A percentile compares a stretch with the other conserved stretches of the same genome.
phyloP scores from a whole-genome alignment of 2,888 invertebrate species.

The Molanna angustata region DNA sequence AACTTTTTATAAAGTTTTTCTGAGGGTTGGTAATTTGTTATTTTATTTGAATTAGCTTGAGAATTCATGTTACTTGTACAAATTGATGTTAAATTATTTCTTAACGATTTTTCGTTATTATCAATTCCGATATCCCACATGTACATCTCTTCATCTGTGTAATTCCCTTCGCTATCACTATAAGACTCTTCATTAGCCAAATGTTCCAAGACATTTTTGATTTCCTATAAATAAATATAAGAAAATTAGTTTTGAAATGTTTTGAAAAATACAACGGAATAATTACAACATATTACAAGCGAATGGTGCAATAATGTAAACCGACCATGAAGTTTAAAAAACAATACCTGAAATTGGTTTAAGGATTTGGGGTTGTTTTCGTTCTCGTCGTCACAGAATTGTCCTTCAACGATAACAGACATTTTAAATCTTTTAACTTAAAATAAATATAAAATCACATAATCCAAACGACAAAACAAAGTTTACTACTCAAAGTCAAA shows the following conservation, averaged over 20 bases:
- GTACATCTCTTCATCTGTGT: constrained; percentile 24
- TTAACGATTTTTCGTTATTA: constrained; percentile 2
- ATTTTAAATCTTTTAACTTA: constrained; percentile 1
- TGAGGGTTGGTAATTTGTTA: constrained; percentile 70
- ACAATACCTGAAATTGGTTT: too few species aligned
- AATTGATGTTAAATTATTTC: constrained; percentile 10
- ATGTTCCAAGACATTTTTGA: constrained; percentile 10
- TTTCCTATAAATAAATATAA: constrained; percentile 14
- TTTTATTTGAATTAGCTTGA: constrained; percentile 57
- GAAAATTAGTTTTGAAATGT: neutral
- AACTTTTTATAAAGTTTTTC: constrained; percentile 80
- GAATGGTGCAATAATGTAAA: too few species aligned
- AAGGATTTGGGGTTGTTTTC: too few species aligned
- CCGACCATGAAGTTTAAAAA: too few species aligned
- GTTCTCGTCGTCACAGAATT: constrained; percentile 23
- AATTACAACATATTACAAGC: too few species aligned
- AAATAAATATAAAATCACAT: too few species aligned
- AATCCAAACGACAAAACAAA: too few species aligned
- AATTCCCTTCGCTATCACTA: constrained; percentile 23
- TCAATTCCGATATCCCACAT: constrained; percentile 21
- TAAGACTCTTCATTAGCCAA: constrained; percentile 17
- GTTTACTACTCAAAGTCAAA: too few species aligned
- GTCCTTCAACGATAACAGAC: constrained; percentile 19
- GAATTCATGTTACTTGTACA: constrained; percentile 29
- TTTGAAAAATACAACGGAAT: too few species aligned